Evolutionary conservation across 2,888 invertebrate species (phyloP), one percentile per base, ranked within the genome.

Genomic region (Alsophila aescularia): DNA sequence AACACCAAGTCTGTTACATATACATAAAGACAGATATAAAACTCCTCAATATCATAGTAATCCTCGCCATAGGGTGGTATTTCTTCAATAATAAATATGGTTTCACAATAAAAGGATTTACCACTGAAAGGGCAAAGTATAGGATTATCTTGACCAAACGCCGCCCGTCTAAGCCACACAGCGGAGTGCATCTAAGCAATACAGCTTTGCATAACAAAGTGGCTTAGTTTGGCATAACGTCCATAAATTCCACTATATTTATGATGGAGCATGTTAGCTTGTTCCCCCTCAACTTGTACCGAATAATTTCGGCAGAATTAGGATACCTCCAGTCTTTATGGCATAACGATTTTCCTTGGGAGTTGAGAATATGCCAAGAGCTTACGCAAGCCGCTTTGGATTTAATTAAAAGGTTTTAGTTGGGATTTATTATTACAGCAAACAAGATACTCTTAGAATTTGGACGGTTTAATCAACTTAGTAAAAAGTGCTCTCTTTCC

Each of bases 191-290:
- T 50, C 47, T 53, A 58, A 58, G 53, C 47, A 53, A 47, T 42
- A 45, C 32, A 50, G 50, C 31, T 58, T 57, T 53, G 59, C 50
- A 58, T 58, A 50, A 52, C 53, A 49, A 53, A 58, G 47, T 47
- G 29, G 42, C 48, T 54, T 32, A 54, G 51, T 62, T 52, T 53
- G 47, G 42, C 54, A 40, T 47, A 53, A 41, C 39, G 32, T 36
- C 58, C 45, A 51, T 58, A 51, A 63, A 58, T 54, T 53, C 24
- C 43, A 49, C 37, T 54, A 27, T 48, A 39, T 54, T 54, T 54
- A 49, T 39, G 49, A 18, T 34, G 13, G 31, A 15, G 41, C 34
- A 39, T 35, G 41, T 16, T 13, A 40, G 31, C 31, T 48, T 48
- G 24, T 48, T 42, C 34, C 12, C n/a, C 24, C 43, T 24, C 39